Evolutionary conservation across 2,888 invertebrate genomes (phyloP).

Genomic region (Drosophila colorata): DNA sequence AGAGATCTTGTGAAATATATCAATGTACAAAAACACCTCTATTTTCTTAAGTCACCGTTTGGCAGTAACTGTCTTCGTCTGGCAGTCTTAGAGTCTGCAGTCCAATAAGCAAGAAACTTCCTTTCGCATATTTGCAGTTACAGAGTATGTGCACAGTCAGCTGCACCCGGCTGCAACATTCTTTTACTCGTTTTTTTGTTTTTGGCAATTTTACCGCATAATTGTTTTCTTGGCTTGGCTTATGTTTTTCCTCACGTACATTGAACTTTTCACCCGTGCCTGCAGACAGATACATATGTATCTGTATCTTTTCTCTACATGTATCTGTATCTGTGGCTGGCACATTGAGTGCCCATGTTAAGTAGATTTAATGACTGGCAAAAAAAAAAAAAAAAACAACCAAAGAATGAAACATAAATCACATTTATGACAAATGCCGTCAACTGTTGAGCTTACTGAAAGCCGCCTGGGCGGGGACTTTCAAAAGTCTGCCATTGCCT

Average conservation of each 20-base stretch:
- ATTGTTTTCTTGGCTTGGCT: slow-evolving; percentile 59
- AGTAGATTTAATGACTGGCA: slow-evolving; percentile 77
- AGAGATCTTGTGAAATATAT: no score
- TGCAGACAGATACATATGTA: slow-evolving; percentile 13
- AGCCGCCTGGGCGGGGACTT: slow-evolving; percentile 10
- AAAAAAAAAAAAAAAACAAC: slow-evolving; percentile 9
- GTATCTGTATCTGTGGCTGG: slow-evolving; percentile 28
- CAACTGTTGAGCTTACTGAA: slow-evolving; percentile 37
- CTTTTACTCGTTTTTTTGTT: slow-evolving; percentile 30
- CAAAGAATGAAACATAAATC: slow-evolving; percentile 62
- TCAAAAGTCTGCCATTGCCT: slow-evolving; percentile 1
- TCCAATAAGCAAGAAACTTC: no score
- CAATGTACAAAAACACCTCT: no score
- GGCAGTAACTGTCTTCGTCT: no score
- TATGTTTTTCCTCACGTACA: slow-evolving; percentile 62
- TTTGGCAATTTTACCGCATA: slow-evolving; percentile 63
- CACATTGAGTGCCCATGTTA: slow-evolving; percentile 60
- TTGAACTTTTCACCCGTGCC: slow-evolving; percentile 73
- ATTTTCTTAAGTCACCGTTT: no score
- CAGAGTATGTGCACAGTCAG: slow-evolving; percentile 3
- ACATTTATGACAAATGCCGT: slow-evolving; percentile 70
- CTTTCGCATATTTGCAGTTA: no score
- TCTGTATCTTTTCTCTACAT: slow-evolving; percentile 21
- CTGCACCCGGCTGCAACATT: not conserved
- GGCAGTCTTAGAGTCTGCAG: no score